phyloP scores from a whole-genome alignment of 2,797 vertebrate genomes.

The Meda fulgida region DNA sequence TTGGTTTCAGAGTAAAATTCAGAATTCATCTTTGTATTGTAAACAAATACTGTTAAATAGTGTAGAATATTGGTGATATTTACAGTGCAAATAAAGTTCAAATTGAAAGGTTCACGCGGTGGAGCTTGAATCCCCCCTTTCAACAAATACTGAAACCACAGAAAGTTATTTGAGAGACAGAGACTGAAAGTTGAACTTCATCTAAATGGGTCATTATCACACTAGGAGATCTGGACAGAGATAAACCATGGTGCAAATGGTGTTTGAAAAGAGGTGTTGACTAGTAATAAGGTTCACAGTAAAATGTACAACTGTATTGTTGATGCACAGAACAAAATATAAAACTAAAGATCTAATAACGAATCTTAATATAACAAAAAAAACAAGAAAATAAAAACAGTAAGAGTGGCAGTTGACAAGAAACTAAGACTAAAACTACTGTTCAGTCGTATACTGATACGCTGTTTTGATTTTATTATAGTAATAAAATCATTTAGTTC shows the following conservation, averaged over 20 bases:
- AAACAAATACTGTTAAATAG: neutral
- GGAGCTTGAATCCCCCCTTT: slow-evolving; percentile 20
- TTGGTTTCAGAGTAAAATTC: too few relatives aligned
- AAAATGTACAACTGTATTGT: neutral
- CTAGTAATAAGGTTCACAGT: neutral
- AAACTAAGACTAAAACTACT: too few relatives aligned
- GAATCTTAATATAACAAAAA: too few relatives aligned
- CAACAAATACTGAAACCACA: slow-evolving; percentile 17
- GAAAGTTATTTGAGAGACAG: neutral
- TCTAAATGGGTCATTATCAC: neutral
- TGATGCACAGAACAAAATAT: neutral
- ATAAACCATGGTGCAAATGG: neutral
- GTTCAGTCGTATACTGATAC: too few relatives aligned
- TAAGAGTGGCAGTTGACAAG: neutral
- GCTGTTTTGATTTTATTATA: too few relatives aligned
- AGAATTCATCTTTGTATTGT: too few relatives aligned
- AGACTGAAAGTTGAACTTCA: slow-evolving; percentile 2
- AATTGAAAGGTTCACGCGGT: neutral
- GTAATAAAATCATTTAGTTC: too few relatives aligned
- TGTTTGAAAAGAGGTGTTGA: neutral
- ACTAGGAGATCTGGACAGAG: neutral
- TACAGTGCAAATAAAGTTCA: neutral
- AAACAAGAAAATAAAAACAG: too few relatives aligned
- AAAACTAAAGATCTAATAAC: too few relatives aligned
- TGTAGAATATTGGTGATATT: neutral